phyloP scores from a whole-genome alignment of 2,888 invertebrate genomes.

The Eupithecia exiguata region DNA sequence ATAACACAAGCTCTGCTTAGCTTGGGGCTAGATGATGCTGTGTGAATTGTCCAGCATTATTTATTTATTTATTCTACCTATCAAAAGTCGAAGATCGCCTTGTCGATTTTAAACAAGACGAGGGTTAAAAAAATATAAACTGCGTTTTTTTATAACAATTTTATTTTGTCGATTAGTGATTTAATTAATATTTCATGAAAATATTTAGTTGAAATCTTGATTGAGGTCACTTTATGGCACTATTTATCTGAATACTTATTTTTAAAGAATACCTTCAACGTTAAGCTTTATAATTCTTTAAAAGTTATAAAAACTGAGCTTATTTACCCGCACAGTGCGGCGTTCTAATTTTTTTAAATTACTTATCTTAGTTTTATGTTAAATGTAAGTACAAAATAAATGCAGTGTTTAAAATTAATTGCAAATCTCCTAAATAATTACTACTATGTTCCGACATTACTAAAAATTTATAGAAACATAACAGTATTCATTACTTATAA shows the following conservation, averaged over 20 bases:
- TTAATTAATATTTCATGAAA: neutral
- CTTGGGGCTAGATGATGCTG: too few species aligned
- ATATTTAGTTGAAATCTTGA: neutral
- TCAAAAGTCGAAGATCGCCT: neutral
- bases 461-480: conserved; percentile 24
- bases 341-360: neutral
- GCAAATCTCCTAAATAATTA: conserved; percentile 16
- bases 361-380: neutral
- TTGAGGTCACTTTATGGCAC: neutral
- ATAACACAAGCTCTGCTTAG: too few species aligned
- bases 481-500: neutral
- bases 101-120: neutral
- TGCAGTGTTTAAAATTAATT: conserved; percentile 8
- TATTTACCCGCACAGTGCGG: neutral
- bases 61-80: too few species aligned
- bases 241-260: neutral
- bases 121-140: neutral
- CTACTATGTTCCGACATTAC: conserved; percentile 15
- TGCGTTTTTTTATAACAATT: neutral
- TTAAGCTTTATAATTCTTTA: neutral
- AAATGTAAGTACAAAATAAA: neutral
- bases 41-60: too few species aligned
- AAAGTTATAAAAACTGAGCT: neutral
- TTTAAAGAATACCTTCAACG: neutral
- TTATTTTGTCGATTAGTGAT: neutral